Conservation (phyloP, 2,113 vertebrate genomes). For the Poeciliopsis prolifica region DNA sequence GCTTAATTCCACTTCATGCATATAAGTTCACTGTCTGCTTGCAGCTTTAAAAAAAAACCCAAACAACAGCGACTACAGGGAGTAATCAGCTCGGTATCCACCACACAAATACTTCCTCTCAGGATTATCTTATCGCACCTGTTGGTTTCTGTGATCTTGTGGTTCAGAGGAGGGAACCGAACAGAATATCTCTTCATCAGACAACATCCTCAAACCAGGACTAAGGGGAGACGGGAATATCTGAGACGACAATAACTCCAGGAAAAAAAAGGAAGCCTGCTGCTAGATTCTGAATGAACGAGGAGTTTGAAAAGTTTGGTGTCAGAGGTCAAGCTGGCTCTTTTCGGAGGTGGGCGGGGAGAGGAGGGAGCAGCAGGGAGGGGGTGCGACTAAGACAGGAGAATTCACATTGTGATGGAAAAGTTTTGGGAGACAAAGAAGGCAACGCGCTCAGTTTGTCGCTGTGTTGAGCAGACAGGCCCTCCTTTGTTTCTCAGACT, state of each 20-base stretch:
- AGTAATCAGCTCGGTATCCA: conserved; percentile 30
- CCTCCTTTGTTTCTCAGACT: conserved; percentile 72
- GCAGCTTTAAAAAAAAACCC: background rate
- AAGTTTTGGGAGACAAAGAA: conserved; percentile 74
- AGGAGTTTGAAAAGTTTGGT: conserved; percentile 66
- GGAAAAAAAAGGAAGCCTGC: conserved; percentile 50
- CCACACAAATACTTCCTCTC: conserved; percentile 46
- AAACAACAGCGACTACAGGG: conserved; percentile 18
- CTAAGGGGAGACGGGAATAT: conserved; percentile 17
- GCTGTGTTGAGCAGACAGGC: conserved; percentile 75
- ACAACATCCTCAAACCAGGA: conserved; percentile 34
- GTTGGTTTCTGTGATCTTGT: conserved; percentile 22
- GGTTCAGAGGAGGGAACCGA: background rate
- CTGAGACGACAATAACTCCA: conserved; percentile 58
- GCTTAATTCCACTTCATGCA: background rate
- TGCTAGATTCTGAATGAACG: conserved; percentile 70
- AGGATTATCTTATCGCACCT: conserved; percentile 49
- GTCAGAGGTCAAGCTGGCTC: conserved; percentile 70
- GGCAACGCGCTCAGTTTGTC: conserved; percentile 75
- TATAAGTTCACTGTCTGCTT: background rate
- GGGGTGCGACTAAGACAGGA: conserved; percentile 63
- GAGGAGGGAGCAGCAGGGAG: conserved; percentile 30
- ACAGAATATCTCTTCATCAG: conserved; percentile 57
- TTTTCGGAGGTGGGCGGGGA: conserved; percentile 48
- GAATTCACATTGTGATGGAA: conserved; percentile 82